Evolutionary conservation across 2,113 vertebrate genomes (phyloP).

Genomic region (Vimba vimba): DNA sequence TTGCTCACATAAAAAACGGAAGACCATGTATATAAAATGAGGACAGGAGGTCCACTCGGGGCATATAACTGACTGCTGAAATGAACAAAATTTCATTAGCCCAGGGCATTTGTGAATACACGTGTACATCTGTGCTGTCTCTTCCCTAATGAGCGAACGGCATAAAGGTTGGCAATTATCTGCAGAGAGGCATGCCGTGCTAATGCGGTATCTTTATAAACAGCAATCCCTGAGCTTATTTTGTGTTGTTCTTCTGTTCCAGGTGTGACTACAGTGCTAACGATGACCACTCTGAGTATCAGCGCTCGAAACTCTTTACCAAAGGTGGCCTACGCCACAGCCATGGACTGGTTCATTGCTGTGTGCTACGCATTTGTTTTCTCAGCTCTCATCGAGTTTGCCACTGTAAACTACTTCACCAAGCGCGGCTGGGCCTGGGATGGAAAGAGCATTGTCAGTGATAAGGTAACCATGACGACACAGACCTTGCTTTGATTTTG

Average conservation of each 20-base stretch:
- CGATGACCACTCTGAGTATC: constrained; percentile 95
- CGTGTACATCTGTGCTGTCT: constrained; percentile 16
- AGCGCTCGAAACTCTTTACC: constrained; percentile 93
- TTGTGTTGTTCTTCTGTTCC: constrained; percentile 42
- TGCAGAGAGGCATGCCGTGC: constrained; percentile 3
- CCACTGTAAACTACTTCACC: constrained; percentile 97
- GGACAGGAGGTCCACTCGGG: neutral
- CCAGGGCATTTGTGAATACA: neutral
- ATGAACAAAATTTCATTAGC: constrained; percentile 3
- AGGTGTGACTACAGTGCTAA: constrained; percentile 96
- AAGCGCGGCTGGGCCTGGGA: constrained; percentile 98
- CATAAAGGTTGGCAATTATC: neutral
- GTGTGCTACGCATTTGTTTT: constrained; percentile 97
- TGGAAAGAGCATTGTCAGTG: constrained; percentile 90
- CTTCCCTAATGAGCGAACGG: neutral
- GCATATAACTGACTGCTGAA: constrained; percentile 11
- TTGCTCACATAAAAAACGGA: neutral
- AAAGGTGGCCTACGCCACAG: constrained; percentile 95
- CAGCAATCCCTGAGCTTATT: constrained; percentile 4
- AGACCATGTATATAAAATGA: neutral
- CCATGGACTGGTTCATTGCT: constrained; percentile 98
- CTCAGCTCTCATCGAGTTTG: constrained; percentile 95
- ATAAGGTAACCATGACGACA: constrained; percentile 80
- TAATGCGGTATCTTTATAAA: neutral
- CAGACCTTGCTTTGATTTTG: constrained; percentile 58